Conservation (phyloP, 2,797 vertebrate genomes). For the Fundulus diaphanus region DNA sequence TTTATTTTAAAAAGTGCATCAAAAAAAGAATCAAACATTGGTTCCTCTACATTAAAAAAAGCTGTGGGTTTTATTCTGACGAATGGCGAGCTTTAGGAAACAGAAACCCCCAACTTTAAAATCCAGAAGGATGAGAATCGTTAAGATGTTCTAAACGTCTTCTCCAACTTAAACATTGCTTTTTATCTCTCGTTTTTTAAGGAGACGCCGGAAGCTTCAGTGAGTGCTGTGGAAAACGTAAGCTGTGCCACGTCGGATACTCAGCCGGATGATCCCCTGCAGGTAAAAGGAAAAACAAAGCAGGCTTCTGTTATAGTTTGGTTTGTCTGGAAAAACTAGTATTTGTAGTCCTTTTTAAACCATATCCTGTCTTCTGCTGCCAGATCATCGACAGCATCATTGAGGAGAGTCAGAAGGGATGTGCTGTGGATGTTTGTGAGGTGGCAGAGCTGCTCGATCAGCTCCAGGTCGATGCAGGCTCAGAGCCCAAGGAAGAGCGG, state of each 20-base stretch:
- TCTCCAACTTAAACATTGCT: background rate
- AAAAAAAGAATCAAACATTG: no score
- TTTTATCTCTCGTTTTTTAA: constrained; percentile 7
- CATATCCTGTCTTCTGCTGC: constrained; percentile 17
- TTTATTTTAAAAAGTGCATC: no score
- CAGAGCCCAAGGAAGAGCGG: constrained; percentile 50
- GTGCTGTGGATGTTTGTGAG: constrained; percentile 76
- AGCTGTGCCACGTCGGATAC: constrained; percentile 54
- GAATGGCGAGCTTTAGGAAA: no score
- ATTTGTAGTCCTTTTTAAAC: background rate
- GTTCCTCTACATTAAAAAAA: no score
- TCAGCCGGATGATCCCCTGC: constrained; percentile 78
- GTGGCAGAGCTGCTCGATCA: constrained; percentile 81
- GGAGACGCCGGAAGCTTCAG: constrained; percentile 47
- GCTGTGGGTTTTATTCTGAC: no score
- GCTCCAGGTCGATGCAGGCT: constrained; percentile 56
- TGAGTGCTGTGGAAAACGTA: constrained; percentile 57
- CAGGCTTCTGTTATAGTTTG: background rate
- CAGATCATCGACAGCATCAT: constrained; percentile 98
- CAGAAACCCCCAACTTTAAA: no score
- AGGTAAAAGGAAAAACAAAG: constrained; percentile 56
- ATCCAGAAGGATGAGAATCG: no score
- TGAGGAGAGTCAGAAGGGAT: constrained; percentile 92
- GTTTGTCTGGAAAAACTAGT: background rate
- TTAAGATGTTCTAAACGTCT: background rate